phyloP scores from a whole-genome alignment of 2,888 invertebrate genomes.

The Entomobrya multifasciata region DNA sequence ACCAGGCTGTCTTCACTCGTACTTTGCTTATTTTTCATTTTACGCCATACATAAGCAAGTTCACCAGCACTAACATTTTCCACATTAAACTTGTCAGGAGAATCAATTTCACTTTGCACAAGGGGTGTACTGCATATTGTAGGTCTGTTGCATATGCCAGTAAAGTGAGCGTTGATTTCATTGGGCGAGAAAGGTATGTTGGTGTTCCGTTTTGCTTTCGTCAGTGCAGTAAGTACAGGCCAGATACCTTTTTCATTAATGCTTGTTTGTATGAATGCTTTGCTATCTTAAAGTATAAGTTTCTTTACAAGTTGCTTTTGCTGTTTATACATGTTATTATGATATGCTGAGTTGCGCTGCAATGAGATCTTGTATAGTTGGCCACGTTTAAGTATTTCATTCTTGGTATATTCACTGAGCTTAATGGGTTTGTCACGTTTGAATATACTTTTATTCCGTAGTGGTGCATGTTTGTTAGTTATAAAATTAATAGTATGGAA shows the following conservation, averaged over 20 bases:
- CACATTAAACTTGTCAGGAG: neutral
- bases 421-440: neutral
- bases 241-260: neutral
- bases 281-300: neutral
- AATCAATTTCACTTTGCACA: too few species aligned
- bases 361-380: neutral
- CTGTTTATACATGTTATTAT: neutral
- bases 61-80: neutral
- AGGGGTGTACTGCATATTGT: too few species aligned
- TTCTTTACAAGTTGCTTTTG: neutral
- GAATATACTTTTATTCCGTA: neutral
- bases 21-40: conserved; percentile 42
- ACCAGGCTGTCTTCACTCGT: neutral
- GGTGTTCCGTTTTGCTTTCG: neutral
- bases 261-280: neutral
- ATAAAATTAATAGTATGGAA: neutral
- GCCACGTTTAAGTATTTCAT: neutral
- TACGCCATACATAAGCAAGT: conserved; percentile 19
- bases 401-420: neutral
- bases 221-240: neutral
- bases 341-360: too few species aligned
- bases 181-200: neutral
- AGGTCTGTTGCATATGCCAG: neutral
- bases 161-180: conserved; percentile 38
- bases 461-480: neutral